These are phyloP conservation scores for Agriotes lineatus DNA, from an alignment of 2,888 invertebrate genomes.

Conservation along the genomic window DNA sequence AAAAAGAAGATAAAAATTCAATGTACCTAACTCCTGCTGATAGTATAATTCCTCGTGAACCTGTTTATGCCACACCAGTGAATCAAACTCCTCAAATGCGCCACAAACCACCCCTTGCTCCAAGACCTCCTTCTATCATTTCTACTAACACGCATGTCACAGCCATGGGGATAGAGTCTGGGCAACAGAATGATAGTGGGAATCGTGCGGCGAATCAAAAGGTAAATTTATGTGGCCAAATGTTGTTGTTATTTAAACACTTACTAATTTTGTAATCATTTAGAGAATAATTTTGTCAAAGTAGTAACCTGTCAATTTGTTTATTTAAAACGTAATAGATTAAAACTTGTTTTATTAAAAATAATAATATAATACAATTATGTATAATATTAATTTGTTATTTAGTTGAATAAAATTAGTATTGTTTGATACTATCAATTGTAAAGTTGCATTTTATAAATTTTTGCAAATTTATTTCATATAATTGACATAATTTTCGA, in stretches of 20 bases:
- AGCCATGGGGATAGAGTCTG: constrained; percentile 30
- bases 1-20: constrained; percentile 19
- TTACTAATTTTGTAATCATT: too few species aligned
- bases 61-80: constrained; percentile 23
- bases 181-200: constrained; percentile 23
- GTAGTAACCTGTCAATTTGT: neutral
- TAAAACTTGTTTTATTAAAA: too few species aligned
- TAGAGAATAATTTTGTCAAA: neutral
- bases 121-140: constrained; percentile 50
- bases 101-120: constrained; percentile 46
- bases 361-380: too few species aligned
- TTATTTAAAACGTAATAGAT: too few species aligned
- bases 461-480: too few species aligned
- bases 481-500: too few species aligned
- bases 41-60: constrained; percentile 6
- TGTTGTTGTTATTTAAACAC: neutral
- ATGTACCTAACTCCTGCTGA: constrained; percentile 20
- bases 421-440: too few species aligned
- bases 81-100: neutral
- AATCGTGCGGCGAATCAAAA: constrained; percentile 19
- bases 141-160: constrained; percentile 51
- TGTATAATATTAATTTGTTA: neutral
- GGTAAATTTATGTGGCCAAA: constrained; percentile 31
- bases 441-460: too few species aligned
- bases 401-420: neutral